Evolutionary conservation across 1,140 invertebrate species (phyloP), one percentile per base, ranked within the genome.

Genomic region (Drosophila lacertosa): DNA sequence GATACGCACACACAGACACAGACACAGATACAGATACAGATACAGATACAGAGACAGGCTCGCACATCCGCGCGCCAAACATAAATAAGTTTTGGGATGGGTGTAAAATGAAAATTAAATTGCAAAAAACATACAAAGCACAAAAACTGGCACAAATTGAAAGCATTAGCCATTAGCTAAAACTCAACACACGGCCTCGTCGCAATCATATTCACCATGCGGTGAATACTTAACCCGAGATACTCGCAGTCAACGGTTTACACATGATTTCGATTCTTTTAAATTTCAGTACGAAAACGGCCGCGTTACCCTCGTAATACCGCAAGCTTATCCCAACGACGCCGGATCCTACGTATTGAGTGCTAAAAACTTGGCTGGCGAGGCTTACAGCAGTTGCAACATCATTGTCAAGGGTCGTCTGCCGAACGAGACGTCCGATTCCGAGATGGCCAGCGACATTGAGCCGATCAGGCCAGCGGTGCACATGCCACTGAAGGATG

Each of bases 391-490:
- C 54, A 92, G 92, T 55, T 95, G 94, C 72, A 94, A 92, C 81
- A 93, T 96, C n/a, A 93, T 94, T 26, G 95, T 96, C 9, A 95
- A 96, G 91, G 94, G 94, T 53, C 92, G 93, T 35, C 90, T 95
- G 32, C 94, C 95, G 2, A 93, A 94, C 65, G 95, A 95, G 91
- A 95, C 94, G n/a, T 95, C 94, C 51, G 95, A 95, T 90, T 95
- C 94, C 2, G 95, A 95, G 83, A 81, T 95, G 47, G 93, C 94
- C 26, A 94, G 93, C 59, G 95, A 96, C 64, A 94, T 95, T 89
- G 95, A 96, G 74, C 94, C 94, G 0, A 92, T 95, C 4, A 94
- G 94, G 70, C 96, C 96, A 1, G 93, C 93, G 11, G 94, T 97
- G 60, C 94, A 96, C 60, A 89, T 96, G 55, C 93, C 94, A 2